Evolutionary conservation across 2,888 invertebrate species (phyloP), one percentile per base, ranked within the genome.

Genomic region (Odontomyia ornata): DNA sequence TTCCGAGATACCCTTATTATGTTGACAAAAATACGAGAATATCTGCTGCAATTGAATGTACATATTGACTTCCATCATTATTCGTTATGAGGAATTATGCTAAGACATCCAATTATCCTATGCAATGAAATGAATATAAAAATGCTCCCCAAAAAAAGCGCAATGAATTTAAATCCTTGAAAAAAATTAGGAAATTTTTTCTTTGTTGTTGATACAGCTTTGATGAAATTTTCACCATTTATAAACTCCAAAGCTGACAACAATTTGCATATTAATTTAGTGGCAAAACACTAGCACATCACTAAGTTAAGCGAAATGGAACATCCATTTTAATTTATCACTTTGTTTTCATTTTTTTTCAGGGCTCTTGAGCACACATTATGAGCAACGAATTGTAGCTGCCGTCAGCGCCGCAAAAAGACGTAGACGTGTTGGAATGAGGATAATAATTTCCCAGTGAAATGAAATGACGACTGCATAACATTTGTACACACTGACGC

Each of bases 271-370:
- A 52, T 52, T 52, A 13, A 23, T 60, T 60, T 60, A 60, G 60
- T 60, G 4, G 60, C 25, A 5, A 23, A 52, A 15, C 52, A 18
- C 3, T 5, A 36, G 36, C 36, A n/a, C n/a, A 5, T 15, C 52
- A 1, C 5, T 5, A 52, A 52, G 52, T 52, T 7, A 52, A 52
- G n/a, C 52, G 60, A 60, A 60, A 60, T 13, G 13, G 60, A 30
- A 30, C 46, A 25, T 13, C 30, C 69, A 46, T 69, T 46, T 69
- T 69, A 47, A 69, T 69, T 47, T 69, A 46, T 47, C 25, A 46
- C 47, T 69, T 27, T 69, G 46, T 30, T 69, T 46, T 25, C 25
- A 25, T 69, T 69, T n/a, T n/a, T n/a, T 67, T 69, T 47, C 69
- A 69, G 69, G 69, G 30, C 27, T 69, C 23, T 69, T 69, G 1